phyloP scores from a whole-genome alignment of 1,140 invertebrate species.

The Batillaria attramentaria region DNA sequence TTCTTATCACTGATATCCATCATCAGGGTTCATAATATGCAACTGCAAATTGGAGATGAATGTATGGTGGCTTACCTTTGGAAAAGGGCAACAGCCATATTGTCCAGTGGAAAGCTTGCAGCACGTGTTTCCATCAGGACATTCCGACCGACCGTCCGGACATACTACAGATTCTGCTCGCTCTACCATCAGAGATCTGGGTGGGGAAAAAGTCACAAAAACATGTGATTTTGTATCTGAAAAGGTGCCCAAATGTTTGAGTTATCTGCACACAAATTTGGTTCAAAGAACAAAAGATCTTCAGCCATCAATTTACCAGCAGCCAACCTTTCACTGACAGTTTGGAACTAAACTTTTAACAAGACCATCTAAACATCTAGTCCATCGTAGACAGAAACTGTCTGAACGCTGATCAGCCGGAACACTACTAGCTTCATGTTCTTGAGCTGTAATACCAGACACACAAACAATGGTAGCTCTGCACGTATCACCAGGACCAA shows the following conservation, averaged over 20 bases:
- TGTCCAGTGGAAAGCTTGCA: conserved; percentile 63
- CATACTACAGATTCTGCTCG: conserved; percentile 39
- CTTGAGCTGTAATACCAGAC: neutral
- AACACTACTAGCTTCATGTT: no score
- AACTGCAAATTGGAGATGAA: neutral
- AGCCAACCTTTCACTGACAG: no score
- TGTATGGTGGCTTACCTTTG: conserved; percentile 47
- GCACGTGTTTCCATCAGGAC: conserved; percentile 70
- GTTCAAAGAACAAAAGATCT: no score
- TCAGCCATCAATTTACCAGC: no score
- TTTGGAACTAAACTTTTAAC: no score
- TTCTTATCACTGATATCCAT: neutral
- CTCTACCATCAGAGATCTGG: no score
- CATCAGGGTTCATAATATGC: neutral
- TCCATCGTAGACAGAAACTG: no score
- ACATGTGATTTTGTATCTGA: neutral
- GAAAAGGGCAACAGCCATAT: conserved; percentile 72
- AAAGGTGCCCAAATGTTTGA: no score
- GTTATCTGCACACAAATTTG: no score
- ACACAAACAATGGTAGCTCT: neutral
- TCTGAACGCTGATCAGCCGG: no score
- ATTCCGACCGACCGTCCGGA: conserved; percentile 58
- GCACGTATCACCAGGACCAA: neutral
- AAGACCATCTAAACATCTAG: no score
- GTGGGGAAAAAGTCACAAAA: neutral